phyloP scores from a whole-genome alignment of 1,140 invertebrate species.

The Bursaphelenchus mucronatus region DNA sequence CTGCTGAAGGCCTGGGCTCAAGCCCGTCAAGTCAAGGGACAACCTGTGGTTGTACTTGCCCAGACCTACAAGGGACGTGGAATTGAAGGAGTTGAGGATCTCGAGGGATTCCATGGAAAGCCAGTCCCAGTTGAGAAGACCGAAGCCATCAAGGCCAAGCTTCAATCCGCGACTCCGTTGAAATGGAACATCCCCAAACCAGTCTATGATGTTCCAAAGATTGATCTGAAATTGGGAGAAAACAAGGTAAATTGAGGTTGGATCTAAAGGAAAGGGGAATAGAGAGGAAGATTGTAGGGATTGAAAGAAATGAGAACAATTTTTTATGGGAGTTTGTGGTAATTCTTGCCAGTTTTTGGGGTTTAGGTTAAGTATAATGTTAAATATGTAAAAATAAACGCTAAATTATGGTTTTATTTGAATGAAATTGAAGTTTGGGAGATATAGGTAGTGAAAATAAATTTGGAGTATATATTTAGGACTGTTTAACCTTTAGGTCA shows the following conservation, averaged over 20 bases:
- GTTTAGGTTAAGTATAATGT: too few relatives aligned
- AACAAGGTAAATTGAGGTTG: conserved; percentile 68
- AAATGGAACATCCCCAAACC: conserved; percentile 67
- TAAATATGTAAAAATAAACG: too few relatives aligned
- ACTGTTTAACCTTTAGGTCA: too few relatives aligned
- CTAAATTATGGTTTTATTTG: too few relatives aligned
- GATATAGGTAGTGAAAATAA: too few relatives aligned
- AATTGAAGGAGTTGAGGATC: conserved; percentile 78
- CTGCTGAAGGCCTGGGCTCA: conserved; percentile 66
- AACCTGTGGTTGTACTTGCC: conserved; percentile 85
- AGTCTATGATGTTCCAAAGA: conserved; percentile 69
- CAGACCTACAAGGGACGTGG: conserved; percentile 91
- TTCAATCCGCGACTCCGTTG: conserved; percentile 67
- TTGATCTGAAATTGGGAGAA: conserved; percentile 69
- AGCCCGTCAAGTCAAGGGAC: conserved; percentile 67
- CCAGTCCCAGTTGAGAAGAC: conserved; percentile 77
- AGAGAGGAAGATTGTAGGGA: too few relatives aligned
- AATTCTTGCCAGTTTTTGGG: too few relatives aligned
- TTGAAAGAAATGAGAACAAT: too few relatives aligned
- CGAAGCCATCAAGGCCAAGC: conserved; percentile 69
- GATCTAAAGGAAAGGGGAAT: too few relatives aligned
- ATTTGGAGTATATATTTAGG: too few relatives aligned
- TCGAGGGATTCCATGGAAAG: conserved; percentile 95
- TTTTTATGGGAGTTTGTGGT: too few relatives aligned
- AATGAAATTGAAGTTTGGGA: too few relatives aligned